Evolutionary conservation across 2,113 vertebrate species (phyloP).

Genomic region (Leucopsar rothschildi): DNA sequence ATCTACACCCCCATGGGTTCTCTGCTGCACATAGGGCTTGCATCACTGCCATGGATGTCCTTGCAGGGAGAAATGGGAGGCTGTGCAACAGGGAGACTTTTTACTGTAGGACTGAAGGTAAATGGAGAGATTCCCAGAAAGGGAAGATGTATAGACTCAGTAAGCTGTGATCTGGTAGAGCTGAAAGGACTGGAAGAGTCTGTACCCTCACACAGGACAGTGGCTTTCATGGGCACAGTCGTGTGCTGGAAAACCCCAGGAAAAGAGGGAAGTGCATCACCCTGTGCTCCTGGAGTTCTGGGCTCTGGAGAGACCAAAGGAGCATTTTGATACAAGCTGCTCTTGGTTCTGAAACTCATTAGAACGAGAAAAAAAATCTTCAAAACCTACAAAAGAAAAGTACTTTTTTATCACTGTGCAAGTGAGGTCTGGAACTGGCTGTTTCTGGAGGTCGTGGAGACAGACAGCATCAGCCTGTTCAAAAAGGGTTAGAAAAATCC

Average conservation of each 20-base stretch:
- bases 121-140: not conserved
- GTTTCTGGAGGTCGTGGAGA: not conserved
- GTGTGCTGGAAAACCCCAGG: not conserved
- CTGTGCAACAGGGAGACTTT: not conserved
- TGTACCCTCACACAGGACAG: not conserved
- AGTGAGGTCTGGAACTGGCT: not conserved
- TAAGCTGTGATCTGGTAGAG: not conserved
- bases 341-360: not conserved
- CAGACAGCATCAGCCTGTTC: not conserved
- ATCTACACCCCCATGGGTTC: rapidly evolving
- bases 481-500: not conserved
- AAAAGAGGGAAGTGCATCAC: not conserved
- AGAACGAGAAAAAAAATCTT: not conserved
- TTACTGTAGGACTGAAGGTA: not conserved
- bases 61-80: not conserved
- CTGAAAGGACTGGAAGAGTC: not conserved
- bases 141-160: not conserved
- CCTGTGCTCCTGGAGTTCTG: not conserved
- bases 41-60: not conserved
- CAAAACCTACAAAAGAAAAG: not conserved
- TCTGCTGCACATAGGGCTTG: rapidly evolving
- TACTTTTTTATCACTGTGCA: not conserved
- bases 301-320: not conserved
- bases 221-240: not conserved
- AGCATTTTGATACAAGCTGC: not conserved